Percentiles rank a stretch among this genome's conserved stretches.
Evolutionary conservation across 2,888 invertebrate genomes (phyloP).

Genomic region (Galeruca laticollis): DNA sequence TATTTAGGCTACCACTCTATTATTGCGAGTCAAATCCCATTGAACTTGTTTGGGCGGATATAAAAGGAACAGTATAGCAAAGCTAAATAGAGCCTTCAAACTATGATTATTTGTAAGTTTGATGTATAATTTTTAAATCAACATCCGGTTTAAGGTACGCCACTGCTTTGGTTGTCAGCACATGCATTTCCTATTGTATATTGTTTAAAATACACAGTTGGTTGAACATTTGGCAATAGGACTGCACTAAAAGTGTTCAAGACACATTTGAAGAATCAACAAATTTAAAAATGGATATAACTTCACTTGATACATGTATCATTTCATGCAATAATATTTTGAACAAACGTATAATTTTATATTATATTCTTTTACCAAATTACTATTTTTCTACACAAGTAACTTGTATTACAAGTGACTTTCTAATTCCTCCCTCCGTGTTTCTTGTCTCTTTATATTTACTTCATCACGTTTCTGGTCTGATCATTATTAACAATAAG

Average conservation of each 20-base stretch:
- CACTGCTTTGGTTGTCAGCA: slow-evolving; percentile 55
- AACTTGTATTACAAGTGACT: slow-evolving; percentile 10
- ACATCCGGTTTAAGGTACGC: background rate
- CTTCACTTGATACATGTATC: too few relatives aligned
- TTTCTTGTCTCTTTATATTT: background rate
- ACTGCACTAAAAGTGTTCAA: slow-evolving; percentile 17
- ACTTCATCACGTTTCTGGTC: slow-evolving; percentile 5
- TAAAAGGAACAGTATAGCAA: too few relatives aligned
- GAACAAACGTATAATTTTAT: too few relatives aligned
- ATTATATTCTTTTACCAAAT: too few relatives aligned
- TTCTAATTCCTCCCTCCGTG: slow-evolving; percentile 13
- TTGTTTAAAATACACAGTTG: slow-evolving; percentile 51
- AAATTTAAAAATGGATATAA: too few relatives aligned
- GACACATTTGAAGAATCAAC: background rate
- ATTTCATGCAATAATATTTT: too few relatives aligned
- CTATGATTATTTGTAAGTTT: background rate
- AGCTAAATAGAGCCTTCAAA: too few relatives aligned
- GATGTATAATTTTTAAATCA: background rate
- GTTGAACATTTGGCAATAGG: slow-evolving; percentile 52
- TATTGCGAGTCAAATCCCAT: too few relatives aligned
- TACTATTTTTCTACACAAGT: background rate
- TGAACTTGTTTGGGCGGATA: too few relatives aligned
- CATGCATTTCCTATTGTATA: slow-evolving; percentile 56
- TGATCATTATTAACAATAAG: slow-evolving; percentile 15
- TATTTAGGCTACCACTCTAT: too few relatives aligned